Conservation (phyloP, 2,797 vertebrate species). For the Periparus ater region DNA sequence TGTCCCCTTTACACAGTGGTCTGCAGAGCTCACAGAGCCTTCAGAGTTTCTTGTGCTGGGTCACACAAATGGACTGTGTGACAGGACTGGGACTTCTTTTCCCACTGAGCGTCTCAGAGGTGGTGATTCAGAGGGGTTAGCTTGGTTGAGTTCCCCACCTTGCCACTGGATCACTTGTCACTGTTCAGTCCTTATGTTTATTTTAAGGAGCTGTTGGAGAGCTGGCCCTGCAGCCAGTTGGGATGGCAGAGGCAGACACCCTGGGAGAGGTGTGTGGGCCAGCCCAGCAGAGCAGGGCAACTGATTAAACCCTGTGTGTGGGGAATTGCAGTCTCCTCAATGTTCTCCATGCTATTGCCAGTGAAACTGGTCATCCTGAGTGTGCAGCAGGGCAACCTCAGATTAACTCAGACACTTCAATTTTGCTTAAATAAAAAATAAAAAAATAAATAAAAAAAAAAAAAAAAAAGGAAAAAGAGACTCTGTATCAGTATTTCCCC, state of each 20-base stretch:
- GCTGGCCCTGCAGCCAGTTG: background rate
- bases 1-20: background rate
- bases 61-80: background rate
- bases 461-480: background rate
- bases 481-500: background rate
- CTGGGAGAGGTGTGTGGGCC: background rate
- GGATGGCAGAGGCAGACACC: background rate
- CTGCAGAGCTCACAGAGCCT: background rate
- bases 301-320: background rate
- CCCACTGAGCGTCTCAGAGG: background rate
- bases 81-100: background rate
- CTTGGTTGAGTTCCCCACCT: background rate
- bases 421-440: background rate
- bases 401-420: constrained; percentile 1
- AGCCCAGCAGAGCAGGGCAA: background rate
- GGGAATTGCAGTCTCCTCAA: background rate
- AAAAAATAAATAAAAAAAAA: background rate
- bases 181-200: background rate
- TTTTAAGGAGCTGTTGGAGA: background rate
- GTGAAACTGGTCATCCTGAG: background rate
- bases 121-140: background rate
- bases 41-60: background rate
- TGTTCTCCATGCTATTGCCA: background rate
- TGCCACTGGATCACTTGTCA: background rate
- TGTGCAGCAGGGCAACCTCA: background rate